phyloP scores from a whole-genome alignment of 2,113 vertebrate genomes.

The Aspidoscelis tigris region DNA sequence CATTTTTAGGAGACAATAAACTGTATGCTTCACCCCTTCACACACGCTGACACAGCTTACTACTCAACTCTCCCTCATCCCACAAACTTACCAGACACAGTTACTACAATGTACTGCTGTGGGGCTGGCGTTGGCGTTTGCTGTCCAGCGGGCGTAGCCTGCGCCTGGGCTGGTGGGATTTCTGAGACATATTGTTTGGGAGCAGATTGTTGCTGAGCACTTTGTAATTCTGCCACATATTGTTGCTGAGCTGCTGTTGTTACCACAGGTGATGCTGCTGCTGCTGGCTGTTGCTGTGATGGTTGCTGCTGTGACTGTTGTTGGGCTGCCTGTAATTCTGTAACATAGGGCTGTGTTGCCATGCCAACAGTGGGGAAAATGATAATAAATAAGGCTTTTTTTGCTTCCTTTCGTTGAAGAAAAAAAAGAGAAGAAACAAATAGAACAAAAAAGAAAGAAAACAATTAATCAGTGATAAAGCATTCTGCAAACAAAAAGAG shows the following conservation, averaged over 20 bases:
- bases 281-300: conserved; percentile 67
- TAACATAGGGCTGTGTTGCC: conserved; percentile 88
- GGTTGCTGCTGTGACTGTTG: conserved; percentile 76
- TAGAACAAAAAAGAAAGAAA: conserved; percentile 59
- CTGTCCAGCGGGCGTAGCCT: conserved; percentile 71
- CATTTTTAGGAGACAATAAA: not conserved
- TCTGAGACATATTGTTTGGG: conserved; percentile 82
- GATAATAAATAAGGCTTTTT: conserved; percentile 73
- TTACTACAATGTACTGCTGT: conserved; percentile 91
- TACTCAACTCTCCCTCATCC: not conserved
- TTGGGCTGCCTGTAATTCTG: conserved; percentile 85
- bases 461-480: conserved; percentile 59
- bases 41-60: no score
- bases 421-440: conserved; percentile 25
- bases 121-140: conserved; percentile 74
- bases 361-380: conserved; percentile 79
- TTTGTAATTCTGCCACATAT: conserved; percentile 74
- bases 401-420: conserved; percentile 61
- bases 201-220: conserved; percentile 59
- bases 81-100: conserved; percentile 86
- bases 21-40: not conserved
- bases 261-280: conserved; percentile 44
- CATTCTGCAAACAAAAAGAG: conserved; percentile 36
- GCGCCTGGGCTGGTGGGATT: conserved; percentile 75
- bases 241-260: conserved; percentile 57